Conservation (phyloP, 2,113 vertebrate genomes). For the Gymnogyps californianus region DNA sequence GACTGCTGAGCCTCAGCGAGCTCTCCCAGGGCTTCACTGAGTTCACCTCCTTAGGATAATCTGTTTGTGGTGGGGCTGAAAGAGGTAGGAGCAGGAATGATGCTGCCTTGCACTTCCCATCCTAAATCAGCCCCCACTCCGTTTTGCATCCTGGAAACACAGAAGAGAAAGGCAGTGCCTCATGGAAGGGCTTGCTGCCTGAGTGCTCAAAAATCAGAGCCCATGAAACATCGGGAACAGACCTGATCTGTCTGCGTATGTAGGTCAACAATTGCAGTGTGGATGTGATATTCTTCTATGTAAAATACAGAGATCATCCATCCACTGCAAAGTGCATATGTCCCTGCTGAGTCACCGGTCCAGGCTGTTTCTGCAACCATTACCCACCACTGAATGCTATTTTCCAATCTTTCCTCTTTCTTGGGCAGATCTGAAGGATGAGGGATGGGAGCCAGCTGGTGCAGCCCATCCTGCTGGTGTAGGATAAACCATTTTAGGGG, state of each 20-base stretch:
- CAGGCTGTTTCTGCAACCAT: background rate
- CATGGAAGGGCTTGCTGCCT: background rate
- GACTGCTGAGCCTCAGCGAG: background rate
- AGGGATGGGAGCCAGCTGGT: background rate
- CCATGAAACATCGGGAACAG: background rate
- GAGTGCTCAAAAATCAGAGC: background rate
- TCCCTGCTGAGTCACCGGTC: background rate
- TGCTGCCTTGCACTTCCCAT: background rate
- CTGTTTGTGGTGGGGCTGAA: background rate
- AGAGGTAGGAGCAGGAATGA: background rate
- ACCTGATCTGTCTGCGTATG: background rate
- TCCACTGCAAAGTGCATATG: background rate
- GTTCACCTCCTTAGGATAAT: background rate
- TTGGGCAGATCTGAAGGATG: background rate
- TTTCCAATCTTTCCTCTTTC: background rate
- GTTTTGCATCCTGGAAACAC: background rate
- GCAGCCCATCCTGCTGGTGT: background rate
- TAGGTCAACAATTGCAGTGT: constrained; percentile 17
- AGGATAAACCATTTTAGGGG: background rate
- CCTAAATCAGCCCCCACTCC: background rate
- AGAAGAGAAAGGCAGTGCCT: background rate
- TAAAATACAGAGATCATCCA: background rate
- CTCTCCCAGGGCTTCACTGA: background rate
- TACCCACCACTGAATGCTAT: background rate
- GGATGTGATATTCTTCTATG: background rate